Conservation (phyloP, 2,797 vertebrate species). For the Strix occidentalis region DNA sequence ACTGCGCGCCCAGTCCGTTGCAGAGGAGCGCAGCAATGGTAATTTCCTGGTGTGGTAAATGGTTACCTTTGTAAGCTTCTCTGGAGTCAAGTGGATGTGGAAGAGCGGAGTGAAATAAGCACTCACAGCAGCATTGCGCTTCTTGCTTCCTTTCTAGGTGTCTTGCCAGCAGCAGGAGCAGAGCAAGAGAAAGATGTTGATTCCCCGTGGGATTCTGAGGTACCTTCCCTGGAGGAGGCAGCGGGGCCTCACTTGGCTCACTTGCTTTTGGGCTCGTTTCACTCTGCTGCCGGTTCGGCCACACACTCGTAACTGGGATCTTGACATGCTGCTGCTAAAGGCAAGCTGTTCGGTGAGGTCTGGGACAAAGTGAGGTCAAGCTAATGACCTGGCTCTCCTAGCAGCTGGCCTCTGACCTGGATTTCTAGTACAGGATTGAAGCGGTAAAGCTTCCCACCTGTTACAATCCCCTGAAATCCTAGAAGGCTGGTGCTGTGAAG, state of each 20-base stretch:
- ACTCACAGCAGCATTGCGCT: fast-evolving
- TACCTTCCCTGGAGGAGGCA: neutral
- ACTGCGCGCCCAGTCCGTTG: no score
- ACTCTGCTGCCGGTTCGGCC: neutral
- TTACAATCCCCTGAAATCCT: neutral
- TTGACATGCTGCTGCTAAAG: no score
- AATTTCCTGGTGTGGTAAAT: no score
- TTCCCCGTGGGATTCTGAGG: neutral
- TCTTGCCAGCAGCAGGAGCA: neutral
- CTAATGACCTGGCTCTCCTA: neutral
- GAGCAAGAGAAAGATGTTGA: neutral
- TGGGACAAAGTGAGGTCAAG: neutral
- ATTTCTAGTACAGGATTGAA: neutral
- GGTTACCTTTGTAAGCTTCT: no score
- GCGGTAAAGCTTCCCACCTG: neutral
- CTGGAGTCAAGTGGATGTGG: no score
- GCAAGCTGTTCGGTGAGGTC: neutral
- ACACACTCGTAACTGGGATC: no score
- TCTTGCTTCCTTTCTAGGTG: neutral
- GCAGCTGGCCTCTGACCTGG: neutral
- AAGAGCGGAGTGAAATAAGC: neutral
- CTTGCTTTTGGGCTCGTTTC: neutral
- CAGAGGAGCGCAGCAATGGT: no score
- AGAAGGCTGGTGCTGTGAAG: neutral
- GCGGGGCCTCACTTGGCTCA: no score